A percentile compares a stretch with the other conserved stretches of the same genome.
Evolutionary conservation across 2,113 vertebrate genomes (phyloP).

Genomic region (Lampris megalopsis): DNA sequence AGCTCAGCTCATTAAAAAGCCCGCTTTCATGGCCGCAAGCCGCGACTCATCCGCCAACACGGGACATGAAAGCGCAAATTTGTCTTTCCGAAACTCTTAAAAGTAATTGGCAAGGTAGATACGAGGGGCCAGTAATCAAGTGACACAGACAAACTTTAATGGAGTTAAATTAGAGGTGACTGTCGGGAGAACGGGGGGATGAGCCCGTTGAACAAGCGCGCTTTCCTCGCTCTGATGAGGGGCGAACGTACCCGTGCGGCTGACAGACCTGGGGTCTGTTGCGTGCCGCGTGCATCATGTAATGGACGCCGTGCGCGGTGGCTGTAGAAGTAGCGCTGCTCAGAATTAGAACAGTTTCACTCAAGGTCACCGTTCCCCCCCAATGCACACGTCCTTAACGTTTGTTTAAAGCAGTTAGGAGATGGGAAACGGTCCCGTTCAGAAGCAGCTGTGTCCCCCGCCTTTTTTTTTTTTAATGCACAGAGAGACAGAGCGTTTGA

Average conservation of each 20-base stretch:
- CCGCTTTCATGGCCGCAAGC: conserved; percentile 82
- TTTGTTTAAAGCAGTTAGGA: conserved; percentile 10
- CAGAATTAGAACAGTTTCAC: conserved; percentile 41
- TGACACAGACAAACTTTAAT: conserved; percentile 73
- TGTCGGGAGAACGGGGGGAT: conserved; percentile 43
- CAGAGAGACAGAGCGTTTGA: not conserved
- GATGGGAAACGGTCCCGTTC: conserved; percentile 18
- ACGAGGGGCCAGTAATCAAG: conserved; percentile 76
- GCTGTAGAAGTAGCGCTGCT: conserved; percentile 39
- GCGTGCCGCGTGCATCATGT: not conserved
- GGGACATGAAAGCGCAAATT: conserved; percentile 84
- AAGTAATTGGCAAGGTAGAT: conserved; percentile 92
- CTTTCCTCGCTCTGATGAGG: too few relatives aligned
- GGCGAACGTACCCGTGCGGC: too few relatives aligned
- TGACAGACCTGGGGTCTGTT: not conserved
- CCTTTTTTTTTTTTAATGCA: not conserved
- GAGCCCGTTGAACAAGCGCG: not conserved
- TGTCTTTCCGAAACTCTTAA: conserved; percentile 86
- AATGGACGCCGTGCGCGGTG: conserved; percentile 9
- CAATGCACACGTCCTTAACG: not conserved
- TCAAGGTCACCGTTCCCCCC: conserved; percentile 50
- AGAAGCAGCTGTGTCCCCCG: not conserved
- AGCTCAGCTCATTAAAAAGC: conserved; percentile 85
- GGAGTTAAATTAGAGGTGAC: conserved; percentile 68
- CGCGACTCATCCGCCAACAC: conserved; percentile 80